Conservation (phyloP, 2,113 vertebrate species). For the Bucco capensis region DNA sequence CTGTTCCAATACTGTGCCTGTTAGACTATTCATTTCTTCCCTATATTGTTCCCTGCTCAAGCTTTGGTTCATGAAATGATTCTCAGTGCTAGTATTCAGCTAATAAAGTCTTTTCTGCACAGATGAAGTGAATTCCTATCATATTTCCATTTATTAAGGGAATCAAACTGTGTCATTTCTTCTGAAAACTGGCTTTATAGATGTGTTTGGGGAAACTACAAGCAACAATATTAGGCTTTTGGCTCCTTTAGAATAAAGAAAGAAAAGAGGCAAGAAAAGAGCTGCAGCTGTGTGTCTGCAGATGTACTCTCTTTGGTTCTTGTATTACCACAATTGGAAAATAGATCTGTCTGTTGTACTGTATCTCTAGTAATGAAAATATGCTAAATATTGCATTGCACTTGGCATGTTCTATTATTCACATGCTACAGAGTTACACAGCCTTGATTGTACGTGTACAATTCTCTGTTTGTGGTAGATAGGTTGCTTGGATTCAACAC, state of each 20-base stretch:
- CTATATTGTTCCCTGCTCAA: accelerated
- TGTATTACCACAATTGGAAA: neutral
- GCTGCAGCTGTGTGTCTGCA: neutral
- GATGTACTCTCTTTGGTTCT: neutral
- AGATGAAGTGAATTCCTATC: neutral
- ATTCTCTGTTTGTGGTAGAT: neutral
- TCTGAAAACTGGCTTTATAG: neutral
- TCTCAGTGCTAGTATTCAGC: neutral
- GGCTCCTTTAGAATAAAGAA: neutral
- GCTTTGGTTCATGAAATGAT: neutral
- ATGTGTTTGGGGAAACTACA: neutral
- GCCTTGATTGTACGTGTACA: neutral
- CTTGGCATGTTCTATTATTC: neutral
- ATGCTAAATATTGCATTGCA: neutral
- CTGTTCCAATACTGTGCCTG: neutral
- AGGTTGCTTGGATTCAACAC: neutral
- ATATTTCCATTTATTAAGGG: neutral
- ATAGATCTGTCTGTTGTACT: neutral
- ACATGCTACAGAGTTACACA: neutral
- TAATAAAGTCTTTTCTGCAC: neutral
- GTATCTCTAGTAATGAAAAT: neutral
- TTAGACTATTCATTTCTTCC: neutral
- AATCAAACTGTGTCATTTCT: neutral
- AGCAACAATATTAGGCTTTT: neutral
- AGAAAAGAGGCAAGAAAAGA: neutral